Evolutionary conservation across 2,113 vertebrate species (phyloP).

Genomic region (Limnothrissa miodon): DNA sequence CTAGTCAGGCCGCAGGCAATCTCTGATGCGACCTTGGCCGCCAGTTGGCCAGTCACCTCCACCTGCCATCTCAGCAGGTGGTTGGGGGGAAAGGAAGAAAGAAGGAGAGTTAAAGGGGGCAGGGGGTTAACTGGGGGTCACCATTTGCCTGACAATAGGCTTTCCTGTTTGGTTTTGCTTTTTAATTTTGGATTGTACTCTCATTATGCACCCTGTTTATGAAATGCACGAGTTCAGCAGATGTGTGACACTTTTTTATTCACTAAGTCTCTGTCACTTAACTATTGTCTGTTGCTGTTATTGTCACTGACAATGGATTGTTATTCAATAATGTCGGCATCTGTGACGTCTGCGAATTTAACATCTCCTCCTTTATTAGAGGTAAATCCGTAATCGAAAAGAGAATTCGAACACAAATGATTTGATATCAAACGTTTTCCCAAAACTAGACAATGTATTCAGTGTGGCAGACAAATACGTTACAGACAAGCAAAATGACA

Average conservation of each 20-base stretch:
- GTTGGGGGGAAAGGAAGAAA: not conserved
- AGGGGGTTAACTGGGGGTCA: too few relatives aligned
- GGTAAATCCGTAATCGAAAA: not conserved
- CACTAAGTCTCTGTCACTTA: too few relatives aligned
- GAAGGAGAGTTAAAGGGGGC: not conserved
- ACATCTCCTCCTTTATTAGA: not conserved
- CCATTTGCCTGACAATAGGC: slow-evolving; percentile 57
- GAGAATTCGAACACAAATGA: not conserved
- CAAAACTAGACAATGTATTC: not conserved
- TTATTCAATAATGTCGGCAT: not conserved
- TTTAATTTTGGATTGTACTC: slow-evolving; percentile 21
- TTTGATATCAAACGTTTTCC: not conserved
- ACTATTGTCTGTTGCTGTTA: not conserved
- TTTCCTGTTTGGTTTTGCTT: not conserved
- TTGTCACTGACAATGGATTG: not conserved
- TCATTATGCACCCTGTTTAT: slow-evolving; percentile 35
- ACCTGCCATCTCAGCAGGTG: slow-evolving; percentile 63
- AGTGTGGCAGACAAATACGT: not conserved
- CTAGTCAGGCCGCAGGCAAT: slow-evolving; percentile 63
- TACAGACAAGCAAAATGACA: not conserved
- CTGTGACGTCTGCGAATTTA: not conserved
- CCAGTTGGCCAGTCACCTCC: slow-evolving; percentile 61
- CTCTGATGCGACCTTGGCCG: slow-evolving; percentile 64
- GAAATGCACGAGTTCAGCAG: not conserved
- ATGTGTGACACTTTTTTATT: not conserved